A percentile compares a stretch with the other conserved stretches of the same genome.
Evolutionary conservation across 2,888 invertebrate genomes (phyloP).

Genomic region (Eupeodes latifasciatus): DNA sequence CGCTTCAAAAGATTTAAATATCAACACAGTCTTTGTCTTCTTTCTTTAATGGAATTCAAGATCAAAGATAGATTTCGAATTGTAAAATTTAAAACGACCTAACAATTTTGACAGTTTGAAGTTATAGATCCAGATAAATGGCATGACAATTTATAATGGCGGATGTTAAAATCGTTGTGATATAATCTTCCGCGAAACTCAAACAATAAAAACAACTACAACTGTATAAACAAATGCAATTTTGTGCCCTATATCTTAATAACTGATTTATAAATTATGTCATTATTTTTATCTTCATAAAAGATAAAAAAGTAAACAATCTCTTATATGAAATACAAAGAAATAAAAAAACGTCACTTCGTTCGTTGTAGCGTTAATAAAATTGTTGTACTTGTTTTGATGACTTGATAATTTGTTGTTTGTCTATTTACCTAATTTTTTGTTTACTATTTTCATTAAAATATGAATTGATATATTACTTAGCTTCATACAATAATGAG

Average conservation of each 20-base stretch:
- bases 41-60: too few species aligned
- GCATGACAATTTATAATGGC: too few species aligned
- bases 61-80: too few species aligned
- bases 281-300: background rate
- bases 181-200: too few species aligned
- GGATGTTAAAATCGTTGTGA: too few species aligned
- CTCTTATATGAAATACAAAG: background rate
- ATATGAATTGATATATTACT: slow-evolving; percentile 42
- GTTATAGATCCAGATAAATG: too few species aligned
- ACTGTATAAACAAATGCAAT: background rate
- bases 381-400: slow-evolving; percentile 10
- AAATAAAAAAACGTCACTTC: slow-evolving; percentile 10
- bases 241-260: background rate
- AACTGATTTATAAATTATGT: slow-evolving; percentile 6
- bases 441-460: slow-evolving; percentile 32
- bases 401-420: slow-evolving; percentile 16
- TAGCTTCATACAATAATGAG: slow-evolving; percentile 11
- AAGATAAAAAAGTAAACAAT: slow-evolving; percentile 20
- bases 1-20: too few species aligned
- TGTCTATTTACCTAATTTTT: slow-evolving; percentile 38
- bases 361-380: slow-evolving; percentile 5
- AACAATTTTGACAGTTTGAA: too few species aligned
- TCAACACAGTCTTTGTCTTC: too few species aligned
- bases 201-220: too few species aligned
- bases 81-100: too few species aligned